Conservation (phyloP, 23 tunicate genomes). For the Phallusia fumigata region DNA sequence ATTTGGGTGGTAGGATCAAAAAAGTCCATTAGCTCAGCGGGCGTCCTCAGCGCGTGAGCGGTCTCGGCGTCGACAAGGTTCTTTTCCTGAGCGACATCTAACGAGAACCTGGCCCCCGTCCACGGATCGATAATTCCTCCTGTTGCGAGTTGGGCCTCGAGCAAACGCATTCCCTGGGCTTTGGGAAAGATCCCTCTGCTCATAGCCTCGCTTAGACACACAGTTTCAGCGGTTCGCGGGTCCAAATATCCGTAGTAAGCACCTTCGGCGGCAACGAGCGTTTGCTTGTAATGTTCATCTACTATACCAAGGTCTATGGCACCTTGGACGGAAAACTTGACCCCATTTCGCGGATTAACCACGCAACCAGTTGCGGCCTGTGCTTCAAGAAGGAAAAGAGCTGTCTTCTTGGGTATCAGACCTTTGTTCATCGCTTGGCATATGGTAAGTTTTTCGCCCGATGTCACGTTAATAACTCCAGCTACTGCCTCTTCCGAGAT, state of each 20-base stretch:
- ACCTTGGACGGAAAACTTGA: constrained; percentile 68
- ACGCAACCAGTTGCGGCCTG: constrained; percentile 95
- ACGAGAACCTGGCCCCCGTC: constrained; percentile 61
- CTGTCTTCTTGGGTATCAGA: constrained; percentile 78
- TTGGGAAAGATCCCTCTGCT: constrained; percentile 76
- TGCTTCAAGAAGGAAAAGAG: constrained; percentile 80
- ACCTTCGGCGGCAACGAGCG: constrained; percentile 80
- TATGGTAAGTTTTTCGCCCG: constrained; percentile 85
- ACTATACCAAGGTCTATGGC: constrained; percentile 73
- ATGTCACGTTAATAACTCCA: constrained; percentile 87
- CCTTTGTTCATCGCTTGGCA: constrained; percentile 88
- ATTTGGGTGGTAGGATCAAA: constrained; percentile 72
- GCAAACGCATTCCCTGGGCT: constrained; percentile 79
- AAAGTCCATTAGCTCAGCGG: constrained; percentile 65
- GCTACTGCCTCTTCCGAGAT: constrained; percentile 70
- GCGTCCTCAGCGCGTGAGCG: constrained; percentile 37
- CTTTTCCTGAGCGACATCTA: constrained; percentile 35
- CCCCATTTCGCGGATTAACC: constrained; percentile 86
- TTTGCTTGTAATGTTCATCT: constrained; percentile 46
- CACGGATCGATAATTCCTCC: constrained; percentile 95
- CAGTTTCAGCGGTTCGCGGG: constrained; percentile 73
- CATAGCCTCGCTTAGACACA: constrained; percentile 72
- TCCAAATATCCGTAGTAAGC: constrained; percentile 94
- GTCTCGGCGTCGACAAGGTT: constrained; percentile 66
- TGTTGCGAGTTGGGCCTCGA: constrained; percentile 93